Base-by-base conservation (phyloP, 2,888 invertebrate species). In the Melipona beecheii region DNA sequence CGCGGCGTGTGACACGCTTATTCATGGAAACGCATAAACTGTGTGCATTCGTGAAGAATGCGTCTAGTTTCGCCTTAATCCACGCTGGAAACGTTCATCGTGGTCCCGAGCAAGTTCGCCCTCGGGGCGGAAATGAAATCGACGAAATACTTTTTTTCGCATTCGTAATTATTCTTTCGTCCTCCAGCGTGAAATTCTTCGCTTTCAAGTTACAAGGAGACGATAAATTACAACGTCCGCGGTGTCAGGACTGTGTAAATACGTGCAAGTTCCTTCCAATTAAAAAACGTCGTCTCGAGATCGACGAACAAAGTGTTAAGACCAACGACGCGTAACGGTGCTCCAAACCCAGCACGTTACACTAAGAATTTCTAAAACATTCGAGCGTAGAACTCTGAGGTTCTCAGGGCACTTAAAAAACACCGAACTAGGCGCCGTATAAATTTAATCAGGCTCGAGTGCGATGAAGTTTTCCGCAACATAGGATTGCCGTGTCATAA, bases 121-220 rank as follows among this genome's bases (percentile, higher is more conserved):
- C 19, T 9, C 36, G 31, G 43, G 43, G 36, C 43, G 82, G 82
- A 70, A 82, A 81, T 81, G 56, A 82, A 75, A 83, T 82, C 75
- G 49, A 43, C 11, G 27, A 56, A 73, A 56, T 49, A 15, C 52
- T 43, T 58, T 70, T 77, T 68, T 75, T 66, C 36, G 24, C 19
- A 31, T 70, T 68, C 65, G 19, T 64, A 75, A 82, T 58, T 81
- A 75, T 81, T 82, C 60, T 58, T 64, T 36, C 9, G 31, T n/a
- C 31, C 17, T 21, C 19, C 15, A 4, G 27, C 49, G 36, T n/a
- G 36, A 60, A 73, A 24, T 19, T 19, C 19, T 36, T 36, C 31
- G 24, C 56, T 50, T 19, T 19, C 19, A 36, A 74, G 65, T 74
- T 54, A 50, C 27, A 27, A 31, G 31, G 4, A 31, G 24, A 52